Evolutionary conservation across 2,888 invertebrate species (phyloP).

Genomic region (Iselma pallidipennis): DNA sequence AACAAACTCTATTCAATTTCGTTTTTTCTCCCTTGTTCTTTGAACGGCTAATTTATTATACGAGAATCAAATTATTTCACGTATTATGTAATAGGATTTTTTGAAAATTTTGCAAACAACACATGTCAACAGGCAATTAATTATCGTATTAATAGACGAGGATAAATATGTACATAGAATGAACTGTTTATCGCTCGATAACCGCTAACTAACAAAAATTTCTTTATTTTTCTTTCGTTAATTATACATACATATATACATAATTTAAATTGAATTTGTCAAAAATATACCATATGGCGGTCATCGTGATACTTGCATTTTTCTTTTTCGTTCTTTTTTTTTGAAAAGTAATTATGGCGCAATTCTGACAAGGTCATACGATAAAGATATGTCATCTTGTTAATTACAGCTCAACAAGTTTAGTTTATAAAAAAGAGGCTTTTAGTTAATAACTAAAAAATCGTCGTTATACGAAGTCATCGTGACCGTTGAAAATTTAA

Average conservation of each 20-base stretch:
- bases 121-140: slow-evolving; percentile 20
- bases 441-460: slow-evolving; percentile 17
- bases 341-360: neutral
- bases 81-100: neutral
- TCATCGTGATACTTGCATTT: slow-evolving; percentile 11
- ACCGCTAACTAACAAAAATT: slow-evolving; percentile 21
- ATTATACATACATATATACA: slow-evolving; percentile 14
- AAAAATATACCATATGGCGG: slow-evolving; percentile 26
- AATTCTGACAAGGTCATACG: slow-evolving; percentile 28
- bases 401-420: slow-evolving; percentile 15
- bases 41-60: neutral
- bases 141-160: slow-evolving; percentile 19
- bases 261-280: slow-evolving; percentile 7
- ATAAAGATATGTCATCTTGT: slow-evolving; percentile 31
- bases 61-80: neutral
- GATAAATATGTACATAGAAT: neutral
- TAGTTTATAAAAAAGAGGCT: slow-evolving; percentile 11
- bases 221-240: slow-evolving; percentile 13
- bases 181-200: slow-evolving; percentile 22
- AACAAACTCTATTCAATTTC: slow-evolving; percentile 15
- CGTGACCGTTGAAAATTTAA: slow-evolving; percentile 9
- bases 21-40: neutral
- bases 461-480: slow-evolving; percentile 18
- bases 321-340: neutral
- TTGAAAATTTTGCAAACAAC: slow-evolving; percentile 3